These are phyloP conservation scores for Desoria tigrina DNA, from an alignment of 2,888 invertebrate species.

Conservation along the genomic window DNA sequence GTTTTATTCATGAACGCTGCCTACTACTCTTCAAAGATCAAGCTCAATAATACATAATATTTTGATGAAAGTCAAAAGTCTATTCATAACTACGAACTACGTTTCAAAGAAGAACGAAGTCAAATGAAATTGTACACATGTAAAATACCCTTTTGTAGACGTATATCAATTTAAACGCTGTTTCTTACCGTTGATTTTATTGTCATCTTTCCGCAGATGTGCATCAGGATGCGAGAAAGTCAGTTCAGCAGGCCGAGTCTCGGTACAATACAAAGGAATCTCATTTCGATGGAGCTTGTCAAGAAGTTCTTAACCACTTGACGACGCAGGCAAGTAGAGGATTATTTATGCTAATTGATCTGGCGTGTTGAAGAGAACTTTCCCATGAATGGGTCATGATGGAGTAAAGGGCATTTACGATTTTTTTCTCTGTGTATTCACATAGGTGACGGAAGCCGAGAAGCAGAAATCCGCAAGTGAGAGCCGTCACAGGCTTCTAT, in stretches of 20 bases:
- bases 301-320: slow-evolving; percentile 94
- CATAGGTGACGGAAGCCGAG: slow-evolving; percentile 87
- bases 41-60: too few relatives aligned
- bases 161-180: too few relatives aligned
- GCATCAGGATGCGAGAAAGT: slow-evolving; percentile 90
- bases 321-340: slow-evolving; percentile 73
- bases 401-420: background rate
- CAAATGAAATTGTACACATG: too few relatives aligned
- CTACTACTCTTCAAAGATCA: too few relatives aligned
- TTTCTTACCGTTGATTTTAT: too few relatives aligned
- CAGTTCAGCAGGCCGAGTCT: slow-evolving; percentile 85
- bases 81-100: too few relatives aligned
- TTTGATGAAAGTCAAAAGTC: too few relatives aligned
- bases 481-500: slow-evolving; percentile 74
- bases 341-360: slow-evolving; percentile 11
- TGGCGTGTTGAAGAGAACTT: background rate
- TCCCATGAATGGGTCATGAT: background rate
- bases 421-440: background rate
- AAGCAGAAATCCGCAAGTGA: slow-evolving; percentile 85
- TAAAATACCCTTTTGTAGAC: too few relatives aligned
- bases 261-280: slow-evolving; percentile 62
- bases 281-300: slow-evolving; percentile 96
- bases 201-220: slow-evolving; percentile 68
- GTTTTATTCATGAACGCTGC: too few relatives aligned
- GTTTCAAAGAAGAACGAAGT: too few relatives aligned